Evolutionary conservation across 2,797 vertebrate species (phyloP).

Genomic region (Crocidura indochinensis): DNA sequence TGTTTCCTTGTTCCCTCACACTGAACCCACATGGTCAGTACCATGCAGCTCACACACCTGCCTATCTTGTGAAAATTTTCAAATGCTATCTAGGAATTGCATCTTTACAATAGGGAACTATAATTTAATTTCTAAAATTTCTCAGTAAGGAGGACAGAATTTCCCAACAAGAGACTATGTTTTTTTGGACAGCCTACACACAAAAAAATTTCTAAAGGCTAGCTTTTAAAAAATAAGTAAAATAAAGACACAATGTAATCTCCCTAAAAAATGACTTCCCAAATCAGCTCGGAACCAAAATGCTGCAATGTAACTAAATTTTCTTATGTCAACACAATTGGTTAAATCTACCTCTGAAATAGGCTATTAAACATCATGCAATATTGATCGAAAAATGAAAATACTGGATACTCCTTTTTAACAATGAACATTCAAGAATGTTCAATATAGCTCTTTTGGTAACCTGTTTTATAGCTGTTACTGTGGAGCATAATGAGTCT

Average conservation of each 20-base stretch:
- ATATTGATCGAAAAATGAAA: slow-evolving; percentile 22
- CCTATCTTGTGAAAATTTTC: slow-evolving; percentile 1
- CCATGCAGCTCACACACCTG: slow-evolving; percentile 40
- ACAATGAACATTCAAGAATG: slow-evolving; percentile 10
- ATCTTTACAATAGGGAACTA: slow-evolving; percentile 46
- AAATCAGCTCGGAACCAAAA: slow-evolving; percentile 30
- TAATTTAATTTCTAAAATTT: slow-evolving; percentile 60
- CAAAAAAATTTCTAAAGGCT: slow-evolving; percentile 43
- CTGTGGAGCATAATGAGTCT: not conserved
- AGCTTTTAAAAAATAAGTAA: slow-evolving; percentile 60
- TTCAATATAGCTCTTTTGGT: not conserved
- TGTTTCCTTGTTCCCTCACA: not conserved
- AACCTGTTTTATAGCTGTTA: not conserved
- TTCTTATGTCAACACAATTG: not conserved
- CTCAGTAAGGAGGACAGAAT: slow-evolving; percentile 34
- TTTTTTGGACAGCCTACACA: slow-evolving; percentile 42
- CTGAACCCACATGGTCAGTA: not conserved
- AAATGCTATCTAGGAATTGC: slow-evolving; percentile 37
- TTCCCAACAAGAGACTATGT: slow-evolving; percentile 49
- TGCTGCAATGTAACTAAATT: not conserved
- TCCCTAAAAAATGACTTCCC: slow-evolving; percentile 55
- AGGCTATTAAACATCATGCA: slow-evolving; percentile 25
- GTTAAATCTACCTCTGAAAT: slow-evolving; percentile 32
- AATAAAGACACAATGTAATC: slow-evolving; percentile 47
- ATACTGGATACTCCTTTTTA: not conserved